A percentile compares a stretch with the other conserved stretches of the same genome.
These are phyloP conservation scores for Myotis lucifugus DNA, from an alignment of 2,113 vertebrate genomes.

Conservation along the genomic window DNA sequence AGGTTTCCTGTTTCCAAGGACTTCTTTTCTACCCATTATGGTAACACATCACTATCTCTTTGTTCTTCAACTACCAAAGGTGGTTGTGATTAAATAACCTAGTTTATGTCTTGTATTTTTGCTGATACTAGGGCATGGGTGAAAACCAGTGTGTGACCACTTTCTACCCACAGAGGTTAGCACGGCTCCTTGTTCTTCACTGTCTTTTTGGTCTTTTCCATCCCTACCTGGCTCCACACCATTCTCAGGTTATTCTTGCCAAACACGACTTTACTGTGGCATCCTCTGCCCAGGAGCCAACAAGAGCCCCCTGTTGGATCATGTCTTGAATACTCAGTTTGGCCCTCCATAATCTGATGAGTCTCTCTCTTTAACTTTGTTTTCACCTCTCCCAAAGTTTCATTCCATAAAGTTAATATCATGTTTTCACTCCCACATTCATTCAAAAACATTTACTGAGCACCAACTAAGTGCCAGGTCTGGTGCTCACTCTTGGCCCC, in stretches of 20 bases:
- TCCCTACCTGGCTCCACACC: neutral
- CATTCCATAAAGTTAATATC: neutral
- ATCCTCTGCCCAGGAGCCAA: neutral
- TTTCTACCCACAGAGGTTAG: neutral
- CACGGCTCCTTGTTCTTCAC: neutral
- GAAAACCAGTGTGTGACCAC: neutral
- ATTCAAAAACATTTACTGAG: neutral
- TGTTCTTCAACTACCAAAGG: conserved; percentile 3
- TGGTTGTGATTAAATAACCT: neutral
- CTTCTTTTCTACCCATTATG: neutral
- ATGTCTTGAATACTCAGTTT: neutral
- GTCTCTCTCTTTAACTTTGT: neutral
- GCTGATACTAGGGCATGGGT: neutral
- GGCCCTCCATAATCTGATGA: neutral
- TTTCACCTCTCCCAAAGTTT: neutral
- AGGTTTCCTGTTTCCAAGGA: neutral
- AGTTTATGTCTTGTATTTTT: neutral
- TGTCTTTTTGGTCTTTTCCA: neutral
- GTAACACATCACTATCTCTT: conserved; percentile 6
- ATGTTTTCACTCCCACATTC: neutral
- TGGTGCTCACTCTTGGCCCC: neutral
- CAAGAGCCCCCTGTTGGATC: neutral
- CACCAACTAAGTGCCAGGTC: neutral
- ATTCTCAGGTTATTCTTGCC: neutral
- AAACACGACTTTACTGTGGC: neutral